Base-by-base conservation (phyloP, 1,140 invertebrate species). In the Drosophila elegans region DNA sequence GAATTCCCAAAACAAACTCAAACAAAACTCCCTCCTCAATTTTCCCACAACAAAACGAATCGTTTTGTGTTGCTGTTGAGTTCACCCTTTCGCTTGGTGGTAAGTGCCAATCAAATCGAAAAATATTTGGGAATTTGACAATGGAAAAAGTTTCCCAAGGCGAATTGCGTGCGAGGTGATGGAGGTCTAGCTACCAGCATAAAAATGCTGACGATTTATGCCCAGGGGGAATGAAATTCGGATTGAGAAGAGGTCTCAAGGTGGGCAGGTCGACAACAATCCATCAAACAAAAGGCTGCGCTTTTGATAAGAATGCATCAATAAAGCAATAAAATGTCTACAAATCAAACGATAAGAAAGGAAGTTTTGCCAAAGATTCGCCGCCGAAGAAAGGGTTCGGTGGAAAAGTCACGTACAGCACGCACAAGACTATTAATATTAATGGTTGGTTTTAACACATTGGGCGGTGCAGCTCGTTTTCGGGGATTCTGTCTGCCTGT, bases 261-360 rank as follows among this genome's bases (percentile, higher is more conserved):
- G 48, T 68, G 55, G 73, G 63, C 57, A 61, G 74, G 73, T 46
- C 53, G 41, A 66, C 52, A 88, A 76, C 88, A 88, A 91, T 91
- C 83, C 80, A 91, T 91, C 88, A 91, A 91, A 83, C 76, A 62
- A 75, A 77, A 79, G 64, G 76, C 81, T 90, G 75, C 79, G 79
- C 77, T 90, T 91, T 80, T 74, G 79, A 90, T 90, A 80, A 86
- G 81, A 83, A 73, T 55, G 77, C 88, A 90, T 91, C 88, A 91
- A 91, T 91, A 91, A 88, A 91, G 88, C 77, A 91, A 91, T 91
- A 91, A 91, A 91, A 81, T 78, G 83, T 84, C 79, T 91, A 76
- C 88, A 91, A 91, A 88, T 90, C 86, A 86, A 86, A 79, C 79
- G 84, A 86, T 86, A 86, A 86, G 84, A 75, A 67, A 52, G 52